Percentiles rank a stretch among this genome's conserved stretches.
Conservation (phyloP, 2,113 vertebrate species). For the Mesitornis unicolor region DNA sequence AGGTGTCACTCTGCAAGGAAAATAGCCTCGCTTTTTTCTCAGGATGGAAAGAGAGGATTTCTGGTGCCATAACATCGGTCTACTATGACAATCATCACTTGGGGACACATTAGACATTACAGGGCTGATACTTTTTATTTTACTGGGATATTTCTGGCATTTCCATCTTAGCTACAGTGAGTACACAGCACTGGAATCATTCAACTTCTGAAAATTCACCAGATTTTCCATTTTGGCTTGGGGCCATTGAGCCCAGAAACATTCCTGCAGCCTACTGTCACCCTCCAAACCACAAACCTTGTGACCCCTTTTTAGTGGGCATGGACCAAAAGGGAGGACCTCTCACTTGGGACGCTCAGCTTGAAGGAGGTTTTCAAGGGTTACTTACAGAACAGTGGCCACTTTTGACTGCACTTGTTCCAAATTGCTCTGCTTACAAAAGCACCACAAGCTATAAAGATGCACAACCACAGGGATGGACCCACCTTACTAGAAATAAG, state of each 20-base stretch:
- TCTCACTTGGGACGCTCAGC: not conserved
- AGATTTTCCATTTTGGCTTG: not conserved
- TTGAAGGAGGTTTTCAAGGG: not conserved
- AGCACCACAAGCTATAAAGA: not conserved
- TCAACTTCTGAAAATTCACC: not conserved
- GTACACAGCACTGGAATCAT: not conserved
- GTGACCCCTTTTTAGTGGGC: not conserved
- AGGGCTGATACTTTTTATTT: not conserved
- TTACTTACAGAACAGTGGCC: not conserved
- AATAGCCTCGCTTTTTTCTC: not conserved
- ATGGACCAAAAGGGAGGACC: not conserved
- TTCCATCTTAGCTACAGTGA: not conserved
- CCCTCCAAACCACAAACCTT: not conserved
- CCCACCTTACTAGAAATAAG: not conserved
- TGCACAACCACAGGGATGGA: not conserved
- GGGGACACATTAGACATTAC: not conserved
- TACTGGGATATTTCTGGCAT: not conserved
- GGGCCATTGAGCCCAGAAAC: not conserved
- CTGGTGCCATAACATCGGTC: not conserved
- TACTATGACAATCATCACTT: not conserved
- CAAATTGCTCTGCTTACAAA: not conserved
- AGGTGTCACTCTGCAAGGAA: not conserved
- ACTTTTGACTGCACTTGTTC: not conserved
- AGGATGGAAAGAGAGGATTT: not conserved
- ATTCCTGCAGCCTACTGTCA: not conserved